A percentile compares a stretch with the other conserved stretches of the same genome.
phyloP scores from a whole-genome alignment of 2,888 invertebrate genomes.

The Buathra laborator region DNA sequence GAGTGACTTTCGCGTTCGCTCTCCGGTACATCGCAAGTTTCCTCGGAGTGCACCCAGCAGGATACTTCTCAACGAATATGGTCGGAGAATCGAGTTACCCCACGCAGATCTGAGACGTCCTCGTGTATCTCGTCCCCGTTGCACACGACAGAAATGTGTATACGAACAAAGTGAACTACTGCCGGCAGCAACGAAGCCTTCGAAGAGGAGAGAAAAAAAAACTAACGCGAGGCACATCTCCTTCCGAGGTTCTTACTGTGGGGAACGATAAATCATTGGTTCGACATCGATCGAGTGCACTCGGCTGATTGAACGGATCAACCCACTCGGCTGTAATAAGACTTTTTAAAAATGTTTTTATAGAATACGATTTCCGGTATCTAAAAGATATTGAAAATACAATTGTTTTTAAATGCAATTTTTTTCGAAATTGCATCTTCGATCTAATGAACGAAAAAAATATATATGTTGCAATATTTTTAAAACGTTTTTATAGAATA shows the following conservation, averaged over 20 bases:
- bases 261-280: slow-evolving; percentile 52
- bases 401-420: too few species aligned
- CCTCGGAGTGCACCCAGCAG: slow-evolving; percentile 40
- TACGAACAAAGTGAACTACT: slow-evolving; percentile 59
- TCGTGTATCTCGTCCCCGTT: slow-evolving; percentile 29
- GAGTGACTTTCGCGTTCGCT: neutral
- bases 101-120: slow-evolving; percentile 73
- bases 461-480: neutral
- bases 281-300: slow-evolving; percentile 26
- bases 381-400: too few species aligned
- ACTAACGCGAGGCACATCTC: neutral
- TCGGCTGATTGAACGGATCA: slow-evolving; percentile 48
- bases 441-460: neutral
- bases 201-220: neutral
- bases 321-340: slow-evolving; percentile 28
- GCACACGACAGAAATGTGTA: slow-evolving; percentile 34
- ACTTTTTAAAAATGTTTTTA: neutral
- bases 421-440: neutral
- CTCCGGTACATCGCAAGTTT: slow-evolving; percentile 11
- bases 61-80: slow-evolving; percentile 67
- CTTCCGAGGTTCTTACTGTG: slow-evolving; percentile 15
- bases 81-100: slow-evolving; percentile 76
- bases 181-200: slow-evolving; percentile 6
- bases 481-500: too few species aligned
- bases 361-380: too few species aligned